These are phyloP conservation scores for Zaprionus lachaisei DNA, from an alignment of 1,140 invertebrate species.

Conservation along the genomic window DNA sequence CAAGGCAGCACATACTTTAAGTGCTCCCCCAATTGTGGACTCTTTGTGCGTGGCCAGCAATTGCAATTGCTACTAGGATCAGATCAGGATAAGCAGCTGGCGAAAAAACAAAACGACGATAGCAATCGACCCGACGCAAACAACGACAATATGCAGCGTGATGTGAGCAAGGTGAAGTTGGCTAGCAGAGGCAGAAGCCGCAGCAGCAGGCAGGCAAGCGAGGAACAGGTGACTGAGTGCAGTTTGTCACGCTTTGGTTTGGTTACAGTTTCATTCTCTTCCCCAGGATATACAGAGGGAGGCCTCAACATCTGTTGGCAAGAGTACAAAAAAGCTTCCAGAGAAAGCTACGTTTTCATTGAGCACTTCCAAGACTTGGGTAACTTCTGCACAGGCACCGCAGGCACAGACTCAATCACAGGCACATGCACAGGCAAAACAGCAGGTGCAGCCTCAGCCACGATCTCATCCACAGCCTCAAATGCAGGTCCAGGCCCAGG, in stretches of 20 bases:
- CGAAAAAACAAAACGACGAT: slow-evolving; percentile 35
- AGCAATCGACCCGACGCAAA: slow-evolving; percentile 10
- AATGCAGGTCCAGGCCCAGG: not conserved
- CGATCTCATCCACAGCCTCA: not conserved
- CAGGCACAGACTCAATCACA: not conserved
- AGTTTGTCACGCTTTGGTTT: not conserved
- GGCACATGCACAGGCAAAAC: slow-evolving; percentile 1
- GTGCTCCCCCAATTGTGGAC: slow-evolving; percentile 93
- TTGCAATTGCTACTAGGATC: slow-evolving; percentile 85
- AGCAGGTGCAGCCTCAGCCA: not conserved
- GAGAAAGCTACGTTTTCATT: slow-evolving; percentile 27
- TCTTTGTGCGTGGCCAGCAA: slow-evolving; percentile 92
- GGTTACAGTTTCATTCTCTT: not conserved
- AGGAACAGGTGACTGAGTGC: slow-evolving; percentile 53
- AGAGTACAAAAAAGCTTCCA: slow-evolving; percentile 8
- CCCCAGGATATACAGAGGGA: slow-evolving; percentile 42
- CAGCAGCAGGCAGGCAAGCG: slow-evolving; percentile 35
- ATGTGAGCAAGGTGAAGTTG: slow-evolving; percentile 36
- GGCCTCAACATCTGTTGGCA: slow-evolving; percentile 3
- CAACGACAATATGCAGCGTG: slow-evolving; percentile 58
- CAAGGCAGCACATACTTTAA: slow-evolving; percentile 93
- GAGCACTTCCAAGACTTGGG: slow-evolving; percentile 33
- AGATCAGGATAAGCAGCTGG: slow-evolving; percentile 83
- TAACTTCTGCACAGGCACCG: slow-evolving; percentile 19
- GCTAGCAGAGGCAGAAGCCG: slow-evolving; percentile 32